These are phyloP conservation scores for Drosophila malerkotliana DNA, from an alignment of 1,140 invertebrate genomes.

Conservation along the genomic window DNA sequence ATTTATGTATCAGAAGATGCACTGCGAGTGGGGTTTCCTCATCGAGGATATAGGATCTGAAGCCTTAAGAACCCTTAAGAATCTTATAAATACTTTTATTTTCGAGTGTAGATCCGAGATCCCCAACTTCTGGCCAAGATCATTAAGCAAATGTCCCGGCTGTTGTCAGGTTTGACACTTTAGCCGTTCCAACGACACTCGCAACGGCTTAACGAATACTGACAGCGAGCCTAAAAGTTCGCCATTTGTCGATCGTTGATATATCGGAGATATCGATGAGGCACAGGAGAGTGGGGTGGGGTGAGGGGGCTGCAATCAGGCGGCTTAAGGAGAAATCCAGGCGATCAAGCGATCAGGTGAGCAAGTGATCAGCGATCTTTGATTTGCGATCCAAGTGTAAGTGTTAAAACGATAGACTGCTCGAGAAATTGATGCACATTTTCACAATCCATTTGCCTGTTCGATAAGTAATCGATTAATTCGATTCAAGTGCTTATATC, in stretches of 20 bases:
- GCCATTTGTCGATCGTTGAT: conserved; percentile 59
- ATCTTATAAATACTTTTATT: not conserved
- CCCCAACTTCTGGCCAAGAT: conserved; percentile 56
- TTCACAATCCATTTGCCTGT: too few relatives aligned
- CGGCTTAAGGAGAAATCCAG: conserved; percentile 16
- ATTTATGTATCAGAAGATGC: conserved; percentile 53
- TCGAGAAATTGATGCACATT: too few relatives aligned
- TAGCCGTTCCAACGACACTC: conserved; percentile 73
- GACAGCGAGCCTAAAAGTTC: conserved; percentile 78
- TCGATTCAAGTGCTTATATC: too few relatives aligned
- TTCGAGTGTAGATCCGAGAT: conserved; percentile 31
- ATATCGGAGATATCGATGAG: not conserved
- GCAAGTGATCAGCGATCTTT: conserved; percentile 2
- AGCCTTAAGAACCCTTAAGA: too few relatives aligned
- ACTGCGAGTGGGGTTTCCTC: conserved; percentile 10
- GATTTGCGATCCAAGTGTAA: conserved; percentile 38
- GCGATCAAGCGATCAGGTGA: conserved; percentile 6
- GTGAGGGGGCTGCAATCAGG: conserved; percentile 5
- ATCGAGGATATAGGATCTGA: not conserved
- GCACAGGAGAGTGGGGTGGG: too few relatives aligned
- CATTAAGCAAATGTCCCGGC: conserved; percentile 80
- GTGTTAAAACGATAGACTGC: conserved; percentile 41
- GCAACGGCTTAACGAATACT: conserved; percentile 80
- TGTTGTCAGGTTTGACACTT: conserved; percentile 81
- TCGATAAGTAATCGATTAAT: too few relatives aligned